Evolutionary conservation across 2,797 vertebrate species (phyloP).

Genomic region (Cossypha niveicapilla): DNA sequence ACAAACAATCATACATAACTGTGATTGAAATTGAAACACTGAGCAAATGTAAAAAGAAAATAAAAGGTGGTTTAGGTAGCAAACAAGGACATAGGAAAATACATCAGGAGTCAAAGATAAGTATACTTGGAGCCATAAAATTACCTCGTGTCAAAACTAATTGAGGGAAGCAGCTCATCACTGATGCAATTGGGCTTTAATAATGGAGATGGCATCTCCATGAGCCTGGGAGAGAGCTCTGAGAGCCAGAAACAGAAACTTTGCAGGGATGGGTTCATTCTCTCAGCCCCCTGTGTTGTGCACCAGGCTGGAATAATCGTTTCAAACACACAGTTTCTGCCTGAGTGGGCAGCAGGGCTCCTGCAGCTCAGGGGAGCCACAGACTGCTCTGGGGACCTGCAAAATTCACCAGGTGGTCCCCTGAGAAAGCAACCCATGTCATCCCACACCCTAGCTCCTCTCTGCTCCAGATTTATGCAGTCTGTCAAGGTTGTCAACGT

Average conservation of each 20-base stretch:
- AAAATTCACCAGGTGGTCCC: slow-evolving; percentile 36
- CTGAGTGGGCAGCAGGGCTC: slow-evolving; percentile 44
- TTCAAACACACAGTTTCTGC: slow-evolving; percentile 59
- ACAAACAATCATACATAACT: slow-evolving; percentile 7
- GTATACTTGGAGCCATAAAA: slow-evolving; percentile 65
- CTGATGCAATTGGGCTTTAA: slow-evolving; percentile 66
- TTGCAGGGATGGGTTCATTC: slow-evolving; percentile 28
- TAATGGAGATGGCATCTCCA: slow-evolving; percentile 68
- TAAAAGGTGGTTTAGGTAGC: slow-evolving; percentile 15
- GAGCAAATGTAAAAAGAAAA: slow-evolving; percentile 39
- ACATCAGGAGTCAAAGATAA: slow-evolving; percentile 62
- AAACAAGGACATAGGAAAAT: slow-evolving; percentile 64
- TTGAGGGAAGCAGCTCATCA: slow-evolving; percentile 56
- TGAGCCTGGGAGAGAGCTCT: slow-evolving; percentile 43
- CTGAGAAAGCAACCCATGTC: neutral
- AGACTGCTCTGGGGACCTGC: slow-evolving; percentile 38
- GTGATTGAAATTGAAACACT: slow-evolving; percentile 30
- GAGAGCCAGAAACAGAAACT: slow-evolving; percentile 54
- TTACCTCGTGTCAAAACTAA: slow-evolving; percentile 69
- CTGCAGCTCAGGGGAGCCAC: slow-evolving; percentile 36
- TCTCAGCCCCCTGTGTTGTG: slow-evolving; percentile 59
- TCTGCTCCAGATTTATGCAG: neutral
- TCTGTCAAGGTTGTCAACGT: slow-evolving; percentile 5
- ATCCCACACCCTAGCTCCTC: slow-evolving; percentile 7
- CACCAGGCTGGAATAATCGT: slow-evolving; percentile 66